Evolutionary conservation across 1,140 invertebrate species (phyloP).

Genomic region (Drosophila teissieri): DNA sequence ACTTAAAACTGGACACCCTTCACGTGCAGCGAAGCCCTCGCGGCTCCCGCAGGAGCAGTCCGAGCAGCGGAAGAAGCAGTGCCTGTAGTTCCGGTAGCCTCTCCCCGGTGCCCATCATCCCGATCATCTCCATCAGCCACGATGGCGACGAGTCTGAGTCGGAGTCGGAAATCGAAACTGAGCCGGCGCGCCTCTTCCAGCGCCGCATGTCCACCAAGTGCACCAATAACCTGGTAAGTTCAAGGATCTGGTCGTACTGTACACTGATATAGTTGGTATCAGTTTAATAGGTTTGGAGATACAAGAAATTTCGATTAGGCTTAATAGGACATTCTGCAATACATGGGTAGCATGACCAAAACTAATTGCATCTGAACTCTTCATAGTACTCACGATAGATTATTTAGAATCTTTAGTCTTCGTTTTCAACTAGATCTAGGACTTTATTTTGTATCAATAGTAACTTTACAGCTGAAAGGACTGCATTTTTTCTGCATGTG

Average conservation of each 20-base stretch:
- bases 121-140: slow-evolving; percentile 75
- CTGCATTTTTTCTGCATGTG: slow-evolving; percentile 3
- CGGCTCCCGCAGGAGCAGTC: slow-evolving; percentile 27
- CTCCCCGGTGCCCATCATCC: slow-evolving; percentile 74
- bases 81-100: slow-evolving; percentile 76
- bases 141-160: slow-evolving; percentile 86
- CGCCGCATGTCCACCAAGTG: slow-evolving; percentile 88
- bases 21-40: slow-evolving; percentile 43
- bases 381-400: too few species aligned
- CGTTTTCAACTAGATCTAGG: too few species aligned
- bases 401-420: too few species aligned
- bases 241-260: not conserved
- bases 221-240: slow-evolving; percentile 87
- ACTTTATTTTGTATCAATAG: too few species aligned
- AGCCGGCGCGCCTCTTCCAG: slow-evolving; percentile 88
- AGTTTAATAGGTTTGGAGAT: not conserved
- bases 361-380: too few species aligned
- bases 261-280: not conserved
- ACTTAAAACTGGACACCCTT: slow-evolving; percentile 70
- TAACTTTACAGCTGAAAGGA: not conserved
- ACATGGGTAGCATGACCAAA: too few species aligned
- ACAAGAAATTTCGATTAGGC: too few species aligned
- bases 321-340: too few species aligned
- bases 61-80: slow-evolving; percentile 64
- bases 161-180: slow-evolving; percentile 89